phyloP scores from a whole-genome alignment of 2,113 vertebrate genomes.

The Thamnaconus septentrionalis region DNA sequence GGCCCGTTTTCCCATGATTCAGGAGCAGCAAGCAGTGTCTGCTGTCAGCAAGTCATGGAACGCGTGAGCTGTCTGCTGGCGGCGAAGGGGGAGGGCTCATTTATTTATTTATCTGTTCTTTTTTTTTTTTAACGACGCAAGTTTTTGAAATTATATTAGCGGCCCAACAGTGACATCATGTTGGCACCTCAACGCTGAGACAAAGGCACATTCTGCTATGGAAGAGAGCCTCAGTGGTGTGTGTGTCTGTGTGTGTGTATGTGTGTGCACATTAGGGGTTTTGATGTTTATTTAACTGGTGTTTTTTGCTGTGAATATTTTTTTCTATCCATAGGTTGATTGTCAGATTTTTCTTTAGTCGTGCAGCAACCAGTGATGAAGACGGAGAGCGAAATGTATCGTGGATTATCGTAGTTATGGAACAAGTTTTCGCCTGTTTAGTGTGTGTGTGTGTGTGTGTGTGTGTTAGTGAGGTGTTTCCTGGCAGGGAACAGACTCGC shows the following conservation, averaged over 20 bases:
- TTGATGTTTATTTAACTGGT: too few relatives aligned
- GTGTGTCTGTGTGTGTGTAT: slow-evolving; percentile 16
- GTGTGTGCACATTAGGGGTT: too few relatives aligned
- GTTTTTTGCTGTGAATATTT: too few relatives aligned
- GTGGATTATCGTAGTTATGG: too few relatives aligned
- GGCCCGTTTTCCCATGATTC: slow-evolving; percentile 25
- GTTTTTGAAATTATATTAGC: slow-evolving; percentile 13
- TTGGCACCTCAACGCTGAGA: slow-evolving; percentile 32
- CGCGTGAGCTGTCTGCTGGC: slow-evolving; percentile 34
- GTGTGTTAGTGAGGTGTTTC: slow-evolving; percentile 1
- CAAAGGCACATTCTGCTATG: slow-evolving; percentile 11
- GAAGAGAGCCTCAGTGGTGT: slow-evolving; percentile 12
- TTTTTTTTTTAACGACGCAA: too few relatives aligned
- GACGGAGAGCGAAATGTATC: too few relatives aligned
- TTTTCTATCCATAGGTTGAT: too few relatives aligned
- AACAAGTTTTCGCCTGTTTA: too few relatives aligned
- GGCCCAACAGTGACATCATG: slow-evolving; percentile 49
- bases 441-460: slow-evolving; percentile 17
- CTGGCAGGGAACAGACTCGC: slow-evolving; percentile 32
- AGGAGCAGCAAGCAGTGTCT: slow-evolving; percentile 51
- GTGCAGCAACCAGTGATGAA: too few relatives aligned
- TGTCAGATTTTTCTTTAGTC: too few relatives aligned
- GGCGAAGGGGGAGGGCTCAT: neutral
- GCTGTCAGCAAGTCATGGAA: slow-evolving; percentile 64
- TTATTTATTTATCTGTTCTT: too few relatives aligned